Conservation (phyloP, 2,113 vertebrate species). For the Sterrhoptilus dennistouni region DNA sequence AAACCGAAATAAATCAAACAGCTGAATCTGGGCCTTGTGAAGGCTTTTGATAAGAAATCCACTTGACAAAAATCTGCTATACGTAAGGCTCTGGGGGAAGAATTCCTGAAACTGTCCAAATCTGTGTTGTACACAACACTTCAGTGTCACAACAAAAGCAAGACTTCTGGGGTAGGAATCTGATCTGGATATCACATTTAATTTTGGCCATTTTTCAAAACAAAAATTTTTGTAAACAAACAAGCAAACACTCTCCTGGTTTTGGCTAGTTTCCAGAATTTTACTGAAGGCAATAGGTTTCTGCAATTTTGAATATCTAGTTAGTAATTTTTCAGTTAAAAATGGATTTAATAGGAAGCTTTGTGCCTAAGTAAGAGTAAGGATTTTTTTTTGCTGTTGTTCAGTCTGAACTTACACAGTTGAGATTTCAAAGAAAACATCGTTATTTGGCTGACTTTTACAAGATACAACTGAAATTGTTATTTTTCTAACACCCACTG, state of each 20-base stretch:
- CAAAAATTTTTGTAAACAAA: background rate
- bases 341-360: background rate
- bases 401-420: background rate
- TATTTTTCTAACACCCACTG: background rate
- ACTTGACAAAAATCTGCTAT: background rate
- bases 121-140: rapidly evolving
- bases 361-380: background rate
- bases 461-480: background rate
- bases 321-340: background rate
- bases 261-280: background rate
- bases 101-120: background rate
- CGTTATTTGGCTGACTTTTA: background rate
- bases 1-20: background rate
- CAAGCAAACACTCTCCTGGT: background rate
- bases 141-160: background rate
- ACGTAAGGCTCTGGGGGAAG: background rate
- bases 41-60: background rate
- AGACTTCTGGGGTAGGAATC: background rate
- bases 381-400: background rate
- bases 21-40: background rate
- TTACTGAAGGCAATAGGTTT: background rate
- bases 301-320: background rate
- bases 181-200: background rate
- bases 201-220: background rate
- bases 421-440: background rate